Percentiles rank a stretch among this genome's conserved stretches.
Evolutionary conservation across 2,797 vertebrate species (phyloP).

Genomic region (Gymnothorax reevesii): DNA sequence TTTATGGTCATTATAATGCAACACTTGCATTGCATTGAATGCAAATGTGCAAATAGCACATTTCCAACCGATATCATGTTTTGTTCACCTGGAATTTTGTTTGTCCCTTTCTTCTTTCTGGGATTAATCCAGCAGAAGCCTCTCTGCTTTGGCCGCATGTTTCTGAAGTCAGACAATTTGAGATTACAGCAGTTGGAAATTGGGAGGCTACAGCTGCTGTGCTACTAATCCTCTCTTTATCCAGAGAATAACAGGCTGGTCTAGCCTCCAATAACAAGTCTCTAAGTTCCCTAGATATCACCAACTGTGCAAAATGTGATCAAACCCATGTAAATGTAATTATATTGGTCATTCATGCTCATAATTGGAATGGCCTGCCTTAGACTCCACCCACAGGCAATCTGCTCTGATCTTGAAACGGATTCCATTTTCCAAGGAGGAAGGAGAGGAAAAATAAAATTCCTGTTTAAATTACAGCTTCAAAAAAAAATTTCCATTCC

Average conservation of each 20-base stretch:
- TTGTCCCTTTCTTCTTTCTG: conserved; percentile 3
- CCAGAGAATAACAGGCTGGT: not conserved
- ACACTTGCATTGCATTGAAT: conserved; percentile 12
- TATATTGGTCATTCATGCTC: not conserved
- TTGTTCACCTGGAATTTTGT: conserved; percentile 2
- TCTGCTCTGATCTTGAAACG: not conserved
- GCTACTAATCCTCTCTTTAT: not conserved
- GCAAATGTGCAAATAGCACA: not conserved
- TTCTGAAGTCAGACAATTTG: not conserved
- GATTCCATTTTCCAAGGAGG: conserved; percentile 1
- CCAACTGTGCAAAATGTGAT: not conserved
- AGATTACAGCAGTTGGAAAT: not conserved
- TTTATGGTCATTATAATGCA: conserved; percentile 14
- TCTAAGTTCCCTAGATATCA: not conserved
- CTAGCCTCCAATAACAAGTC: not conserved
- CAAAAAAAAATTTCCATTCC: conserved; percentile 41
- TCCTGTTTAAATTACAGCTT: conserved; percentile 28
- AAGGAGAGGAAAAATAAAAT: conserved; percentile 6
- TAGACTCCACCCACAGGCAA: conserved; percentile 6
- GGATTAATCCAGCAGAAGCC: conserved; percentile 1
- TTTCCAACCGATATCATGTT: not conserved
- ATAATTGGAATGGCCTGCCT: not conserved
- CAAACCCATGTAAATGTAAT: not conserved
- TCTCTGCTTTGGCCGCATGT: conserved; percentile 4
- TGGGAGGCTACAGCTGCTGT: not conserved